Base-by-base conservation (phyloP, 2,888 invertebrate species). In the Microplitis deprimator region DNA sequence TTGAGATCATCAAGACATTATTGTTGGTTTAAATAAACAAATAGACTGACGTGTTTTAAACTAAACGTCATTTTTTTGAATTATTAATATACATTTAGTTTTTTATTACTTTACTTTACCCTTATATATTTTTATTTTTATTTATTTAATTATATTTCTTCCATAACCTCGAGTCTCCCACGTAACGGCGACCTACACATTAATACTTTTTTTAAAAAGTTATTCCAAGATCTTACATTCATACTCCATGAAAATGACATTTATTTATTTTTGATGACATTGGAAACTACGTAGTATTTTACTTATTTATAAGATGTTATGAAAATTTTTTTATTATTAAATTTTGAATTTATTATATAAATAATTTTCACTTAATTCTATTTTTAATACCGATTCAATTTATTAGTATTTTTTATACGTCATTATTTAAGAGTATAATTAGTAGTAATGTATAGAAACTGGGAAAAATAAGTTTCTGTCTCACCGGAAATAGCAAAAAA, bases 181-280 rank as follows among this genome's bases (percentile, higher is more conserved):
- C 72, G 59, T 16, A 29, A 29, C 6, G 3, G 39, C 62, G 68
- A 60, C 75, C 29, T 62, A 17, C 50, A 41, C n/a, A 1, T 40
- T 29, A 50, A 13, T 50, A 5, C 50, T 50, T 50, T 50, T 50
- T 50, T 50, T 13, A 8, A 3, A 13, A 29, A 62, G 62, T 38
- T 75, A 75, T 75, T 75, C 68, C 69, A 8, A 59, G 74, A 59
- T 38, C n/a, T 3, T 59, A 60, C 17, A 38, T 60, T 74, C 39
- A 13, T 10, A 40, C 10, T 68, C 50, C 8, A 68, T 16, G 41
- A 41, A 68, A n/a, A 68, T 41, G 41, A 50, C 50, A 50, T 50
- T 50, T 50, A 50, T 50, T 50, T 50, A 50, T 50, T 50, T 50
- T 13, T 50, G 50, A 50, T 50, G 50, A 50, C 50, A 50, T 50